phyloP scores from a whole-genome alignment of 2,113 vertebrate genomes.

The Tychaedon coryphoeus region DNA sequence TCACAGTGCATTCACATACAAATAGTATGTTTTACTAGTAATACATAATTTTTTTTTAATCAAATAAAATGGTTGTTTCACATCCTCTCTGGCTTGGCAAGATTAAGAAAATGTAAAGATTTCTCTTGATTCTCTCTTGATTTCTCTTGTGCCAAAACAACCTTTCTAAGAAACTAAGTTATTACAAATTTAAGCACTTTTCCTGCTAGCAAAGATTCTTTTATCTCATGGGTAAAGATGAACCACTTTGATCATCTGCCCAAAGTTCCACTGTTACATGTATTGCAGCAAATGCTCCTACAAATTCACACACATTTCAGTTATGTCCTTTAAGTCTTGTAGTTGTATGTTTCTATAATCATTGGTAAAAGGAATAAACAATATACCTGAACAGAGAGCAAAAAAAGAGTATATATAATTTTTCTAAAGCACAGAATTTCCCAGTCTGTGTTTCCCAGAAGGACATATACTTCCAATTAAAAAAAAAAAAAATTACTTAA shows the following conservation, averaged over 20 bases:
- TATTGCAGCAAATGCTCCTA: background rate
- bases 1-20: background rate
- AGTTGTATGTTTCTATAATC: background rate
- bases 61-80: background rate
- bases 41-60: background rate
- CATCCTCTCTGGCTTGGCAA: background rate
- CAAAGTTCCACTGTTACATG: background rate
- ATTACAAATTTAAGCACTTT: background rate
- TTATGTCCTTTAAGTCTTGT: background rate
- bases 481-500: background rate
- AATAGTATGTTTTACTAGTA: background rate
- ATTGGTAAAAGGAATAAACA: background rate
- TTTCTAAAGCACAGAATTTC: background rate
- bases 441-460: background rate
- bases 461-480: background rate
- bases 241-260: background rate
- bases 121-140: background rate
- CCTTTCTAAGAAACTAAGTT: background rate
- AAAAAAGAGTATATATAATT: background rate
- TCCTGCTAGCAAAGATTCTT: background rate
- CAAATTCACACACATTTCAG: background rate
- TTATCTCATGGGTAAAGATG: rapidly evolving
- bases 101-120: background rate
- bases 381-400: background rate
- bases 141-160: background rate